Conservation (phyloP, 2,797 vertebrate genomes). For the Muscicapa striata region DNA sequence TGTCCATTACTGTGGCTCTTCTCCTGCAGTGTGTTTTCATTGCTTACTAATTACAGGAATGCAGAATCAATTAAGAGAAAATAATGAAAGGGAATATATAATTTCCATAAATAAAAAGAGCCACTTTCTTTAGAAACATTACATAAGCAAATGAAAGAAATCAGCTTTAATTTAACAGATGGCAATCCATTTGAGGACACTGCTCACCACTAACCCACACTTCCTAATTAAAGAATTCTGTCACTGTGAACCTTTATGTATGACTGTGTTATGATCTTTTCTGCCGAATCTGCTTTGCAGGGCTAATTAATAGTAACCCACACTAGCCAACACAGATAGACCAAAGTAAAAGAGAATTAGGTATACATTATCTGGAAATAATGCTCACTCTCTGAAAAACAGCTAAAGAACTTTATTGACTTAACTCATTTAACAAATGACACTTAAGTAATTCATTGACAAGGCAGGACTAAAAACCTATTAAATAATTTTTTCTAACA, state of each 20-base stretch:
- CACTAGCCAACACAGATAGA: constrained; percentile 55
- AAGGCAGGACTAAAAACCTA: constrained; percentile 47
- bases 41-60: constrained; percentile 61
- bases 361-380: constrained; percentile 57
- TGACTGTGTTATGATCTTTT: constrained; percentile 65
- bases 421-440: constrained; percentile 67
- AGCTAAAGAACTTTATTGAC: constrained; percentile 66
- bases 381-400: constrained; percentile 58
- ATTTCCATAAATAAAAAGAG: constrained; percentile 67
- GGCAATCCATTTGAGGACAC: constrained; percentile 70
- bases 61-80: constrained; percentile 67
- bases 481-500: constrained; percentile 63
- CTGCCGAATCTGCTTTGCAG: constrained; percentile 72
- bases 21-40: constrained; percentile 42
- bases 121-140: constrained; percentile 56
- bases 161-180: constrained; percentile 65
- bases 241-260: constrained; percentile 67
- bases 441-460: constrained; percentile 68
- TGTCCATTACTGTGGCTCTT: constrained; percentile 44
- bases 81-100: constrained; percentile 61
- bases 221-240: constrained; percentile 75
- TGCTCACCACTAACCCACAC: constrained; percentile 71
- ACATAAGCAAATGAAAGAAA: constrained; percentile 52
- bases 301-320: constrained; percentile 75
- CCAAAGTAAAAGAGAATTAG: constrained; percentile 56